A percentile compares a stretch with the other conserved stretches of the same genome.
phyloP scores from a whole-genome alignment of 2,113 vertebrate species.

The Petroica traversi region DNA sequence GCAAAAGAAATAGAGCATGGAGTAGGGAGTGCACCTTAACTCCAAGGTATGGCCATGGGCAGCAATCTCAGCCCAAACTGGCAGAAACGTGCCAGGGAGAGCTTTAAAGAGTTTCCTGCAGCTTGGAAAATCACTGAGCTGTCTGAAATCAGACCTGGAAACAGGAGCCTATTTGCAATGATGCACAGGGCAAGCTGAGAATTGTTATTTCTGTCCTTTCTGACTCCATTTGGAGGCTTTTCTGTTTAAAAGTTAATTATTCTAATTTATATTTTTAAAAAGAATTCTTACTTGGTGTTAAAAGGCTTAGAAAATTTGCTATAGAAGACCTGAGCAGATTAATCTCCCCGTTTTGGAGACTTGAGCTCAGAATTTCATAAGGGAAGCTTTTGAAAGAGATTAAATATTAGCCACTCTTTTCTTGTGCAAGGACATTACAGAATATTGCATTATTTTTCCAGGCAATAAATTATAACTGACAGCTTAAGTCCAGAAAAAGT shows the following conservation, averaged over 20 bases:
- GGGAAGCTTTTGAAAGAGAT: neutral
- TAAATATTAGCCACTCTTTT: neutral
- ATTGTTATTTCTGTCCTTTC: neutral
- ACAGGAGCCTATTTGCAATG: neutral
- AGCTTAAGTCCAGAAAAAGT: neutral
- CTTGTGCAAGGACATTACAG: neutral
- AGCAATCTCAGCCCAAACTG: neutral
- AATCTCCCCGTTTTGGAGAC: neutral
- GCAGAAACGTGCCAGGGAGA: neutral
- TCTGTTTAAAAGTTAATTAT: neutral
- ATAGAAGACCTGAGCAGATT: neutral
- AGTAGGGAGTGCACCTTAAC: neutral
- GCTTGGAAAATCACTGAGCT: neutral
- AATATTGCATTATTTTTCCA: neutral
- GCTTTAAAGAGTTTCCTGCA: neutral
- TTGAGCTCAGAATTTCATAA: neutral
- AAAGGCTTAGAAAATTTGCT: neutral
- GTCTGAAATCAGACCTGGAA: neutral
- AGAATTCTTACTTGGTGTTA: neutral
- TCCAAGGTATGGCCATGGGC: rapidly evolving
- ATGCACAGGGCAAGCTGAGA: neutral
- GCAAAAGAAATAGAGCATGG: neutral
- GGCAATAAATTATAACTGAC: neutral
- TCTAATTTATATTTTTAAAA: neutral
- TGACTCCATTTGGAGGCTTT: neutral